Percentiles rank a stretch among this genome's conserved stretches.
phyloP scores from a whole-genome alignment of 92 coral and sea anemone species.

The Umimayanthus chanpuru region DNA sequence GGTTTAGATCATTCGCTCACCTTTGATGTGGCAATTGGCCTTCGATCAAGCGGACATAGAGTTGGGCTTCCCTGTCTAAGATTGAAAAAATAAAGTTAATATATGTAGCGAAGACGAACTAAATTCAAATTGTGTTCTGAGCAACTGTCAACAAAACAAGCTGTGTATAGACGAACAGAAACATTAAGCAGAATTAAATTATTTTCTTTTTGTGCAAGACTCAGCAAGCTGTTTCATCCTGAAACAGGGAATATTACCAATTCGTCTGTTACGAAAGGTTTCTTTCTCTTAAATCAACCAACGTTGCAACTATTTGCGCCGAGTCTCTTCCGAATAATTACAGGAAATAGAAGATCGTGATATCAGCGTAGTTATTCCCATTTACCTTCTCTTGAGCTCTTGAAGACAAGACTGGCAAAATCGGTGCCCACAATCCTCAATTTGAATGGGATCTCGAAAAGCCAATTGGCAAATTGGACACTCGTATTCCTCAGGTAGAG shows the following conservation, averaged over 20 bases:
- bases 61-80: constrained; percentile 85
- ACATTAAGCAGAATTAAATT: neutral
- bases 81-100: neutral
- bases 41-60: constrained; percentile 90
- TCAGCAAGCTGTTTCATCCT: neutral
- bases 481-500: constrained; percentile 93
- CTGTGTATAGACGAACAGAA: neutral
- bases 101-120: neutral
- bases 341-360: neutral
- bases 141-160: neutral
- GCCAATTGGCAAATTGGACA: constrained; percentile 99
- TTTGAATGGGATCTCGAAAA: constrained; percentile 96
- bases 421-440: constrained; percentile 97
- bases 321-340: neutral
- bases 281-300: no score
- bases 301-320: neutral
- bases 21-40: constrained; percentile 88
- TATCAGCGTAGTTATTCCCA: neutral
- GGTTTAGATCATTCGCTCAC: constrained; percentile 47
- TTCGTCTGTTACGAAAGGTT: neutral
- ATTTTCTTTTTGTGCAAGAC: neutral
- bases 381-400: constrained; percentile 90
- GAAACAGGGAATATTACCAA: neutral
- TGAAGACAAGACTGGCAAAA: constrained; percentile 96
- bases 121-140: neutral